Percentiles rank a stretch among this genome's conserved stretches.
Conservation (phyloP, 2,888 invertebrate species). For the Drosophila yooni region DNA sequence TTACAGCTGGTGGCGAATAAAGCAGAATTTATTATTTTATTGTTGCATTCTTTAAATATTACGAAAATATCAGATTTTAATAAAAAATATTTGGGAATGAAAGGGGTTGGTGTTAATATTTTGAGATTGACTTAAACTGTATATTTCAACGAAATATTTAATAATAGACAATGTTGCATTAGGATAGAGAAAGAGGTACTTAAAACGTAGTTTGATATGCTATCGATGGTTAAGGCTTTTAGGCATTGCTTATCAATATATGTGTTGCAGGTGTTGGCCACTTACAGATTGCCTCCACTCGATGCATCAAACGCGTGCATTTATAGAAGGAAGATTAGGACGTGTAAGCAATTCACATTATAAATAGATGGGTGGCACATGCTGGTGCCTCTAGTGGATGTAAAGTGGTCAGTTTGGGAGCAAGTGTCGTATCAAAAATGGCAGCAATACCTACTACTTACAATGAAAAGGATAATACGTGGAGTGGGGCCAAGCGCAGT, state of each 20-base stretch:
- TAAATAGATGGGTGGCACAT: constrained; percentile 53
- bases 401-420: constrained; percentile 2
- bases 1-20: constrained; percentile 6
- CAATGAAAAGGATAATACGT: constrained; percentile 62
- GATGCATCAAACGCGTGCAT: constrained; percentile 32
- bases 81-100: background rate
- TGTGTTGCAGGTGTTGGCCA: constrained; percentile 49
- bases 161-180: constrained; percentile 3
- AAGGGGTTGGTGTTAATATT: background rate
- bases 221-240: constrained; percentile 24
- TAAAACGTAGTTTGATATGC: constrained; percentile 8
- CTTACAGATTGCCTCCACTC: constrained; percentile 56
- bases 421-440: constrained; percentile 39
- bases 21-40: background rate
- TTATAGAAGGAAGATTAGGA: constrained; percentile 13
- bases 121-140: background rate
- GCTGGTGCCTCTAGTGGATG: constrained; percentile 5
- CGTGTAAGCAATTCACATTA: constrained; percentile 27
- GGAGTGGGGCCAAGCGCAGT: constrained; percentile 60
- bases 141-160: constrained; percentile 4
- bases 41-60: background rate
- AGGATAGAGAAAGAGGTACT: constrained; percentile 9
- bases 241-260: constrained; percentile 38
- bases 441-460: constrained; percentile 54
- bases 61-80: background rate